Evolutionary conservation across 2,113 vertebrate genomes (phyloP), one percentile per base, ranked within the genome.

Genomic region (Syngnathoides biaculeatus): DNA sequence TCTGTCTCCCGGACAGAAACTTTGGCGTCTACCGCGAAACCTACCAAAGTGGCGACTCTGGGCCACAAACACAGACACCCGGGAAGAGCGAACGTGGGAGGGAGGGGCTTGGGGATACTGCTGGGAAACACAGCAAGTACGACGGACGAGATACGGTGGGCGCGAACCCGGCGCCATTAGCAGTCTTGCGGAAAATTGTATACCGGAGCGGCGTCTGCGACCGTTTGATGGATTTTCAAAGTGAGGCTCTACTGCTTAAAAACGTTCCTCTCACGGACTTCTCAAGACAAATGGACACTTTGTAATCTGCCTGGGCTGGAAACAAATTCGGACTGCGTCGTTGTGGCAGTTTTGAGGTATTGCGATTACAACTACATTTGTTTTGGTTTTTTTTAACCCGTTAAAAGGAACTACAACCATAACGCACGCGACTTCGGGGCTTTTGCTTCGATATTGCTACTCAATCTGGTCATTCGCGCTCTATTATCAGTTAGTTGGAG

Each of bases 91-190:
- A n/a, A n/a, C n/a, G 77, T 80, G 71, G 79, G 81, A 80, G 73
- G 58, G 77, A 77, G 11, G 19, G 48, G 15, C n/a, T 22, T 22
- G 48, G 75, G 73, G 43, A 69, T 43, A 73, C 62, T 17, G 68
- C 62, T 64, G 75, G 79, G 80, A 87, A 84, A 86, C 82, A 85
- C 64, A 55, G 53, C 40, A 45, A 70, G 73, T 74, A 68, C 79
- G 79, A 88, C 71, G 69, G 76, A 75, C 67, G 63, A 69, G 62
- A 19, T 3, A 15, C 56, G 71, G 74, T 19, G 57, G 53, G 64
- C 48, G 60, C 65, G 64, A 62, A 65, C 55, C 58, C 11, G 52
- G 11, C 52, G 22, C 26, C 52, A 26, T n/a, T n/a, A n/a, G n/a
- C n/a, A n/a, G n/a, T n/a, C 11, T 26, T 55, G 14, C 24, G 24